A percentile compares a stretch with the other conserved stretches of the same genome.
Evolutionary conservation across 2,797 vertebrate species (phyloP).

Genomic region (Manis crassicaudata): DNA sequence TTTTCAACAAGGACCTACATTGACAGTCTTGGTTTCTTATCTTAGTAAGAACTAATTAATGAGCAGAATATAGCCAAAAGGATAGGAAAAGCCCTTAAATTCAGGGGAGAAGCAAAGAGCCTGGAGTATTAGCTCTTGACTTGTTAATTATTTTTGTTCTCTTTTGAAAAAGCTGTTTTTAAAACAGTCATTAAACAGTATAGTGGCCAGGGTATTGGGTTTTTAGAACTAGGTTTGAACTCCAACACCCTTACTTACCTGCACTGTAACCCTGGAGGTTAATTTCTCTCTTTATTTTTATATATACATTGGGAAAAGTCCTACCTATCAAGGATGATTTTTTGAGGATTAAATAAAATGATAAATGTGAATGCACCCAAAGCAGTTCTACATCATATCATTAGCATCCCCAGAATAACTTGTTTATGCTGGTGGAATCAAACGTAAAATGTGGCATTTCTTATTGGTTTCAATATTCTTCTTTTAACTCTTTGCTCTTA

Average conservation of each 20-base stretch:
- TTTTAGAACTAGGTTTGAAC: not conserved
- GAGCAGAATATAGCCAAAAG: not conserved
- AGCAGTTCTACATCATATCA: not conserved
- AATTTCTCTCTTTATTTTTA: not conserved
- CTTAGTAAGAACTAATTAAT: slow-evolving; percentile 31
- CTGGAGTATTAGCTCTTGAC: not conserved
- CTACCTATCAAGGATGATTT: slow-evolving; percentile 27
- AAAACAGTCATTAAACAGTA: not conserved
- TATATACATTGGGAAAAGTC: slow-evolving; percentile 12
- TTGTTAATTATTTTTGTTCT: not conserved
- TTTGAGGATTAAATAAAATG: slow-evolving; percentile 30
- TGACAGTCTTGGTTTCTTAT: not conserved
- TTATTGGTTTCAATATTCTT: not conserved
- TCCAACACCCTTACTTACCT: too few species aligned
- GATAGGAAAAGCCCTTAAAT: not conserved
- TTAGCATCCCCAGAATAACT: slow-evolving; percentile 5
- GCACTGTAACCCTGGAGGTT: not conserved
- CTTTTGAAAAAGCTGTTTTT: not conserved
- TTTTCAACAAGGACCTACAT: slow-evolving; percentile 10
- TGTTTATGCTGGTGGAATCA: not conserved
- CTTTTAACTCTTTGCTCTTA: slow-evolving; percentile 7
- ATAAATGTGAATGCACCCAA: slow-evolving; percentile 5
- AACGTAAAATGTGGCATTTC: slow-evolving; percentile 31
- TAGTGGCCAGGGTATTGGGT: not conserved
- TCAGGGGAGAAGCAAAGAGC: not conserved